A percentile compares a stretch with the other conserved stretches of the same genome.
Evolutionary conservation across 2,888 invertebrate species (phyloP).

Genomic region (Mythimna albipuncta): DNA sequence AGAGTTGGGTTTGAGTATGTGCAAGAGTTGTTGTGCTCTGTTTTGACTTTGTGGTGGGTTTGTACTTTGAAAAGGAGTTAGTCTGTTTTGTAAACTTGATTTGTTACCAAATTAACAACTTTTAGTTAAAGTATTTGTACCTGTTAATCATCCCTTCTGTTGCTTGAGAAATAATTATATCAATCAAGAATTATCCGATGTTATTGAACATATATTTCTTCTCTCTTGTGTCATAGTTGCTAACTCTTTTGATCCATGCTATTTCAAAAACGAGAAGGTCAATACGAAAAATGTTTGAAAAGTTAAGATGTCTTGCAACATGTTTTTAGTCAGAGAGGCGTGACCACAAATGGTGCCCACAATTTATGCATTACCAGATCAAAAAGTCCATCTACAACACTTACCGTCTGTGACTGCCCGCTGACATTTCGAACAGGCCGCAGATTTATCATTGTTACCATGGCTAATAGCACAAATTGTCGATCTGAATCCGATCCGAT

Average conservation of each 20-base stretch:
- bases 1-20: slow-evolving; percentile 27
- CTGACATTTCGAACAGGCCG: slow-evolving; percentile 70
- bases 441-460: slow-evolving; percentile 63
- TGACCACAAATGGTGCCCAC: slow-evolving; percentile 21
- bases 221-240: background rate
- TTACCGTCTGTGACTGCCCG: slow-evolving; percentile 45
- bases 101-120: background rate
- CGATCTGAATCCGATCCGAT: slow-evolving; percentile 70
- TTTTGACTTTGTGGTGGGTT: background rate
- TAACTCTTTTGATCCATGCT: background rate
- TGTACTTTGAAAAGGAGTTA: no score
- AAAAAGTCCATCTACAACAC: slow-evolving; percentile 39
- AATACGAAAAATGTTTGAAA: background rate
- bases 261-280: background rate
- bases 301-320: slow-evolving; percentile 2
- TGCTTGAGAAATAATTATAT: background rate
- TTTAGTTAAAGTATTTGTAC: background rate
- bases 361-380: slow-evolving; percentile 41
- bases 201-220: background rate
- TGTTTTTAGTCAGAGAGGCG: slow-evolving; percentile 23
- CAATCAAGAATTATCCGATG: no score
- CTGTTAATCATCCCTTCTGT: background rate
- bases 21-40: slow-evolving; percentile 7
- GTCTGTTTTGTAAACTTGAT: no score
- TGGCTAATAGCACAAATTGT: slow-evolving; percentile 74